Conservation (phyloP, 2,888 invertebrate genomes). For the Eretmocerus hayati region DNA sequence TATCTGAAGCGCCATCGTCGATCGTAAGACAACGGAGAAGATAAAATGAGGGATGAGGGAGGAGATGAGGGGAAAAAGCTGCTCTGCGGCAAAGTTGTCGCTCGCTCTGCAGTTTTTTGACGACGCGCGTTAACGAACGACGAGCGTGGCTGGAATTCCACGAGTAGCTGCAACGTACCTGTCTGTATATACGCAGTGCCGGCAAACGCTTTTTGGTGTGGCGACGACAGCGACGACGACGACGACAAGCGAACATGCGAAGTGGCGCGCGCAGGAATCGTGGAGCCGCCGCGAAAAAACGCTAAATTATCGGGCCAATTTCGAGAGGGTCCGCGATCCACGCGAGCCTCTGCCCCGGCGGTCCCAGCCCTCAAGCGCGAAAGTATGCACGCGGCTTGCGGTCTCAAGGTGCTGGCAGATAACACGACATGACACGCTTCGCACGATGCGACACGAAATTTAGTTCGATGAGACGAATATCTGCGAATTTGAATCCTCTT, state of each 20-base stretch:
- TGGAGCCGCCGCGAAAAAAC: background rate
- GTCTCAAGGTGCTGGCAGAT: too few relatives aligned
- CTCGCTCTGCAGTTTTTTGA: constrained; percentile 2
- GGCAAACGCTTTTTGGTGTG: too few relatives aligned
- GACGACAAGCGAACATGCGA: background rate
- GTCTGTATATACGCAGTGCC: too few relatives aligned
- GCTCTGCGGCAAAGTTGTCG: background rate
- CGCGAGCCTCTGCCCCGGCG: background rate
- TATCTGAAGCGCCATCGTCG: too few relatives aligned
- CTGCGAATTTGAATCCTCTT: too few relatives aligned
- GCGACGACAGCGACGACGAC: too few relatives aligned
- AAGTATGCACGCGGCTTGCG: background rate
- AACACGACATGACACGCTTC: too few relatives aligned
- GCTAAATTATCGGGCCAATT: constrained; percentile 5
- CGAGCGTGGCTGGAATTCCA: constrained; percentile 9
- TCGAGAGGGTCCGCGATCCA: background rate
- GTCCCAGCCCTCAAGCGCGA: background rate
- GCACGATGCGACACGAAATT: too few relatives aligned
- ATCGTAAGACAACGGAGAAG: too few relatives aligned
- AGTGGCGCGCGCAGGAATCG: background rate
- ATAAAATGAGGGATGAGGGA: too few relatives aligned
- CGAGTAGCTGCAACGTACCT: too few relatives aligned
- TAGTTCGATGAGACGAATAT: too few relatives aligned
- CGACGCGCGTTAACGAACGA: constrained; percentile 9
- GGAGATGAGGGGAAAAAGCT: background rate